These are phyloP conservation scores for Garrulus glandarius DNA, from an alignment of 2,797 vertebrate genomes.

Conservation along the genomic window DNA sequence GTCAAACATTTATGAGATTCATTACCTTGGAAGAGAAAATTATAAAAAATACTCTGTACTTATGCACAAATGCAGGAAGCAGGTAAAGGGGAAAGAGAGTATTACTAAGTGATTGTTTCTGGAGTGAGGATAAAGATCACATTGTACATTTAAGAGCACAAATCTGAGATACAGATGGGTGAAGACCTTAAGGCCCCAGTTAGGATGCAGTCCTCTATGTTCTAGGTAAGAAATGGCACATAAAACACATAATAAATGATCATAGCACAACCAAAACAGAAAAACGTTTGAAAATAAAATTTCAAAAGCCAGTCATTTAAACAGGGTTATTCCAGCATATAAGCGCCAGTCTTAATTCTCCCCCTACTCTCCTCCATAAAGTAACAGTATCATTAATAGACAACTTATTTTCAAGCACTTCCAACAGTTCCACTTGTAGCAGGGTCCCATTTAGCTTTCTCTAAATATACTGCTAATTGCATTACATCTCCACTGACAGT, in stretches of 20 bases:
- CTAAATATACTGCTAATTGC: not conserved
- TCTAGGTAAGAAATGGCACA: not conserved
- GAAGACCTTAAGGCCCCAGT: not conserved
- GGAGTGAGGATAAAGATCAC: not conserved
- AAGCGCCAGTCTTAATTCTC: not conserved
- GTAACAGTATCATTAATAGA: not conserved
- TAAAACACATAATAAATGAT: not conserved
- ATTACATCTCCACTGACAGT: not conserved
- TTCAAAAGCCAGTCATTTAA: not conserved
- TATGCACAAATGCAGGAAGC: not conserved
- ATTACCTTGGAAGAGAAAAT: not conserved
- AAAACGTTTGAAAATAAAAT: not conserved
- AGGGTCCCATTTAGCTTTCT: not conserved
- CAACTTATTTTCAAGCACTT: accelerated
- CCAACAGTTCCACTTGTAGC: not conserved
- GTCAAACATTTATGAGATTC: not conserved
- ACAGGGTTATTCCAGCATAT: not conserved
- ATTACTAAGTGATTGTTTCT: not conserved
- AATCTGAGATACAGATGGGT: not conserved
- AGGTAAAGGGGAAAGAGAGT: not conserved
- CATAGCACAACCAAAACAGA: not conserved
- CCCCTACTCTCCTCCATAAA: not conserved
- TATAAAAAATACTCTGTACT: not conserved
- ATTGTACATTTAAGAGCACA: not conserved
- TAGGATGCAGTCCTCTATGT: not conserved